Evolutionary conservation across 2,113 vertebrate genomes (phyloP), one percentile per base, ranked within the genome.

Genomic region (Atractosteus spatula): DNA sequence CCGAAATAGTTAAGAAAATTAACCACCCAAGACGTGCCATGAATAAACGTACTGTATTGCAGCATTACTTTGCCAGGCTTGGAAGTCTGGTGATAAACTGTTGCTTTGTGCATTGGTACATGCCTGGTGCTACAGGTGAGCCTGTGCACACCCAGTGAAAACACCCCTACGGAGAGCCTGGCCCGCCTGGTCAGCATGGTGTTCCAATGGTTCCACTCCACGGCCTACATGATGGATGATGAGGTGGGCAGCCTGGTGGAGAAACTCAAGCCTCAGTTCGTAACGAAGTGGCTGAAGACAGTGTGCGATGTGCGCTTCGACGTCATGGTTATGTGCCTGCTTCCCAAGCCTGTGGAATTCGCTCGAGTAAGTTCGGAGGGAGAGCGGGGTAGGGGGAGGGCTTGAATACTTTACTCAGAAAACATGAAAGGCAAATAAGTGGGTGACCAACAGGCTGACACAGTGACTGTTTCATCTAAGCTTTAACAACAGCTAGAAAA

Each of bases 191-290:
- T 99, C 77, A 98, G 96, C 83, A 99, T 99, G 97, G 95, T 99
- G 45, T 99, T 99, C 82, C 97, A 99, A 87, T 99, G 97, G 97
- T 99, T 99, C 79, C 97, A 99, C 79, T 98, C 96, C 71, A 99
- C 97, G 0, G 97, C 97, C 2, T 99, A 99, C 74, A 99, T 99
- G 97, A 96, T 97, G 95, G 97, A 98, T 17, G 97, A 99, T 68
- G 97, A 99, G 90, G 97, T 99, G 10, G 97, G 97, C 55, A 99
- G 97, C 78, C 88, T 99, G 78, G 97, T 99, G 81, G 97, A 99
- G 80, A 99, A 99, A 77, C 89, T 99, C n/a, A 99, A 99, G 80
- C 97, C 97, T 1, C 97, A 99, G 84, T 99, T 99, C 89, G 97
- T 99, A 75, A 99, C 97, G 44, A 99, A 99, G 83, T 99, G 97